Evolutionary conservation across 2,888 invertebrate genomes (phyloP).

Genomic region (Adineta ricciae): DNA sequence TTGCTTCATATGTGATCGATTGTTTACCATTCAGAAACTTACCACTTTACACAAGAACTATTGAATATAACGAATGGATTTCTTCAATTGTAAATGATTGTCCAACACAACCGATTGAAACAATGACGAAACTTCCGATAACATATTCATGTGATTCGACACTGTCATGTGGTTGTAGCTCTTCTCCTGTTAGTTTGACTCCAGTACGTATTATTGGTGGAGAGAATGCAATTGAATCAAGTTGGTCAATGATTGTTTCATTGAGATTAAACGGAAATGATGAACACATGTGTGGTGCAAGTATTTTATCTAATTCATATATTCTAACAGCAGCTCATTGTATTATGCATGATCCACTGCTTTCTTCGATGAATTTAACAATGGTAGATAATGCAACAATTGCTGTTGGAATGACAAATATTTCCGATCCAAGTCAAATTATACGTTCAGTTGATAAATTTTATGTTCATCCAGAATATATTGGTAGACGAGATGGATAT

Average conservation of each 20-base stretch:
- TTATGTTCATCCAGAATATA: background rate
- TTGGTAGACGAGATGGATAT: background rate
- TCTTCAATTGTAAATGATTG: no score
- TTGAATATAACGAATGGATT: no score
- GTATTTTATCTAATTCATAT: background rate
- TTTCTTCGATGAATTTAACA: background rate
- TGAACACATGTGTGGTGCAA: background rate
- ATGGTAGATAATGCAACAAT: background rate
- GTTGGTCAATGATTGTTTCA: background rate
- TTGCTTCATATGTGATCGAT: no score
- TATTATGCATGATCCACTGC: background rate
- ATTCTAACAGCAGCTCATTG: background rate
- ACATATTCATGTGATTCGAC: background rate
- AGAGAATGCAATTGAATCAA: background rate
- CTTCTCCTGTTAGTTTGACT: background rate
- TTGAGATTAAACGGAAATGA: rapidly evolving
- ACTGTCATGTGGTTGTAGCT: background rate
- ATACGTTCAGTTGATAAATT: background rate
- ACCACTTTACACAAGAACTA: no score
- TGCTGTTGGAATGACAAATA: background rate
- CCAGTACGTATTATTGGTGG: background rate
- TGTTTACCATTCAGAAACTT: no score
- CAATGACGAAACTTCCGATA: background rate
- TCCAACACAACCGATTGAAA: no score
- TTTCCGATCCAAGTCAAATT: background rate